Conservation (phyloP, 1,140 invertebrate species). For the Oreohelix idahoensis region DNA sequence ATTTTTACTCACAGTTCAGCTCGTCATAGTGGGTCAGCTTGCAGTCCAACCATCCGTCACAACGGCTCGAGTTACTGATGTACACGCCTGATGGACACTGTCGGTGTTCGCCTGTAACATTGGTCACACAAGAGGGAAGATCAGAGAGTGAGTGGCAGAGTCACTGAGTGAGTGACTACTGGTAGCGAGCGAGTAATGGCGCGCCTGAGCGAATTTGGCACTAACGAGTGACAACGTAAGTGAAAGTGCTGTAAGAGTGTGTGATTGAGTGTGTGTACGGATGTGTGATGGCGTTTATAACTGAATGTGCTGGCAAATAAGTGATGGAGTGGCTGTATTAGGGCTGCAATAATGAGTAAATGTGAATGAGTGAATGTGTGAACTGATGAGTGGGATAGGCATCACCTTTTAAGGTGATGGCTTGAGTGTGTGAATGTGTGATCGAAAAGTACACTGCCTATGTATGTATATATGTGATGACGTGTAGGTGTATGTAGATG, state of each 20-base stretch:
- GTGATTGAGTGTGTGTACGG: no score
- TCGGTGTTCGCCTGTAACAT: slow-evolving; percentile 56
- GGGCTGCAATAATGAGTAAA: no score
- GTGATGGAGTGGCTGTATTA: no score
- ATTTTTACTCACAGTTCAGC: slow-evolving; percentile 71
- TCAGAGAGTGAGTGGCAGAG: no score
- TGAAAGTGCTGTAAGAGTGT: not conserved
- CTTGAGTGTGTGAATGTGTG: slow-evolving; percentile 8
- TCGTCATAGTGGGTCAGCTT: slow-evolving; percentile 74
- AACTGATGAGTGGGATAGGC: not conserved
- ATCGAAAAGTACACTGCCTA: not conserved
- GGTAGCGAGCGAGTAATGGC: no score
- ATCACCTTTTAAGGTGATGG: not conserved
- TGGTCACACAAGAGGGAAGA: not conserved
- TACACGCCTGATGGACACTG: slow-evolving; percentile 69
- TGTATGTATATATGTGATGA: not conserved
- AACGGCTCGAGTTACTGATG: slow-evolving; percentile 71
- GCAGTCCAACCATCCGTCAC: slow-evolving; percentile 75
- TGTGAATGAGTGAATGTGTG: slow-evolving; percentile 15
- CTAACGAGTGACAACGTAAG: no score
- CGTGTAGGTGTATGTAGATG: not conserved
- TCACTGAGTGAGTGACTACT: no score
- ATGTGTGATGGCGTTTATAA: not conserved
- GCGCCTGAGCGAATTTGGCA: no score
- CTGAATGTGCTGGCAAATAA: not conserved